A percentile compares a stretch with the other conserved stretches of the same genome.
Conservation (phyloP, 1,140 invertebrate genomes). For the Lepidurus packardi region DNA sequence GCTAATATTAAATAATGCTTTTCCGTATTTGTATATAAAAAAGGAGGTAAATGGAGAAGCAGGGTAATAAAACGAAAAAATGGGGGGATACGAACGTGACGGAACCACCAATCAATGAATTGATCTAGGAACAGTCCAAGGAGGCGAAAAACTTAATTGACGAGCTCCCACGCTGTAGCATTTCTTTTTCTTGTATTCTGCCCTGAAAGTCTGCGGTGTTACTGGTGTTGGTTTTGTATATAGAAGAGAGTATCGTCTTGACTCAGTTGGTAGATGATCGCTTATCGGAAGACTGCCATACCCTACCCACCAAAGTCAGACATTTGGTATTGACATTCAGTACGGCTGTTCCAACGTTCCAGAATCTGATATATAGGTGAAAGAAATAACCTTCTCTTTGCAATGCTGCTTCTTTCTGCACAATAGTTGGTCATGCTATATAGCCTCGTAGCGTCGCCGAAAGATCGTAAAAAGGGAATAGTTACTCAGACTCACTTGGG, state of each 20-base stretch:
- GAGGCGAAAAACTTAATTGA: not conserved
- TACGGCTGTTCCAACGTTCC: not conserved
- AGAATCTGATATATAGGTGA: constrained; percentile 6
- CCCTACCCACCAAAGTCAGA: not conserved
- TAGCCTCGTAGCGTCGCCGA: not conserved
- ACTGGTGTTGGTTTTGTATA: not conserved
- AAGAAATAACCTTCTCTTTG: not conserved
- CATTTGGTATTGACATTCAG: constrained; percentile 5
- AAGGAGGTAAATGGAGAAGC: not conserved
- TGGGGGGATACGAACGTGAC: no score
- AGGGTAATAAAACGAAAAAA: no score
- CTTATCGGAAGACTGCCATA: not conserved
- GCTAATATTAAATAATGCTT: not conserved
- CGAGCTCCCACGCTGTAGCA: not conserved
- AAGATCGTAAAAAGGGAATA: not conserved
- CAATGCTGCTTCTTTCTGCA: constrained; percentile 1
- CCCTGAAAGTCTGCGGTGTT: not conserved
- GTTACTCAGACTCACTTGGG: constrained; percentile 1
- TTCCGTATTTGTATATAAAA: not conserved
- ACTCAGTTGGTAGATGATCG: not conserved
- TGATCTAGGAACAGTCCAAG: not conserved
- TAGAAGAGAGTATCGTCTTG: constrained; percentile 2
- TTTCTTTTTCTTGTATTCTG: not conserved
- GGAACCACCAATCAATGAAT: not conserved
- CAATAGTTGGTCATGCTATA: not conserved